Evolutionary conservation across 2,888 invertebrate genomes (phyloP).

Genomic region (Eucera pruinosa): DNA sequence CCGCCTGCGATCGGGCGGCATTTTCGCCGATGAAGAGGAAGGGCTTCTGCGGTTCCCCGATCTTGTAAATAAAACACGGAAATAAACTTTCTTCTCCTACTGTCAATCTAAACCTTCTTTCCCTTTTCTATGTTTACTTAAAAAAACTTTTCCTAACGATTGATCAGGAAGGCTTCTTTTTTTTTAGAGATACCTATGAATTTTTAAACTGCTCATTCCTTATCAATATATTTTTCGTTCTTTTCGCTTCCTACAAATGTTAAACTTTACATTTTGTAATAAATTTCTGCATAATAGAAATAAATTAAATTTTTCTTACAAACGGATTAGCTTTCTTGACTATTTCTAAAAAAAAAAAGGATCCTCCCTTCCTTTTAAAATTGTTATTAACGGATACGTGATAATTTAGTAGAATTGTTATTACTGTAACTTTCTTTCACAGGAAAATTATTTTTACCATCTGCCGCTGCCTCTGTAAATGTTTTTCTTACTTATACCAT

Average conservation of each 20-base stretch:
- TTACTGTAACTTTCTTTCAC: neutral
- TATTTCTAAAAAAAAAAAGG: too few relatives aligned
- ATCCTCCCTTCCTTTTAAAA: neutral
- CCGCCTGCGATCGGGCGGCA: constrained; percentile 43
- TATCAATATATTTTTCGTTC: too few relatives aligned
- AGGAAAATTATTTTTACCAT: constrained; percentile 55
- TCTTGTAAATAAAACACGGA: constrained; percentile 34
- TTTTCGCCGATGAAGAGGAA: constrained; percentile 47
- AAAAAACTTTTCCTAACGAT: too few relatives aligned
- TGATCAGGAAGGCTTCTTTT: too few relatives aligned
- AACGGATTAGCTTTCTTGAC: too few relatives aligned
- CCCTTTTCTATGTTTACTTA: neutral
- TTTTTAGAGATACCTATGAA: too few relatives aligned
- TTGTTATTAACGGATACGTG: neutral
- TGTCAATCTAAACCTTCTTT: neutral
- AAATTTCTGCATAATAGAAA: too few relatives aligned
- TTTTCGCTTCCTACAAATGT: too few relatives aligned
- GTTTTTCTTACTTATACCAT: constrained; percentile 51
- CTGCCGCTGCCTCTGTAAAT: constrained; percentile 28
- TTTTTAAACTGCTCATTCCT: too few relatives aligned
- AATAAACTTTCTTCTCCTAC: neutral
- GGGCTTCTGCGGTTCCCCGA: constrained; percentile 52
- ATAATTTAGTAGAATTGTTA: neutral
- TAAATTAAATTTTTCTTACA: too few relatives aligned
- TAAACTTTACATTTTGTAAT: too few relatives aligned